phyloP scores from a whole-genome alignment of 2,888 invertebrate genomes.

The Aphrophora alni region DNA sequence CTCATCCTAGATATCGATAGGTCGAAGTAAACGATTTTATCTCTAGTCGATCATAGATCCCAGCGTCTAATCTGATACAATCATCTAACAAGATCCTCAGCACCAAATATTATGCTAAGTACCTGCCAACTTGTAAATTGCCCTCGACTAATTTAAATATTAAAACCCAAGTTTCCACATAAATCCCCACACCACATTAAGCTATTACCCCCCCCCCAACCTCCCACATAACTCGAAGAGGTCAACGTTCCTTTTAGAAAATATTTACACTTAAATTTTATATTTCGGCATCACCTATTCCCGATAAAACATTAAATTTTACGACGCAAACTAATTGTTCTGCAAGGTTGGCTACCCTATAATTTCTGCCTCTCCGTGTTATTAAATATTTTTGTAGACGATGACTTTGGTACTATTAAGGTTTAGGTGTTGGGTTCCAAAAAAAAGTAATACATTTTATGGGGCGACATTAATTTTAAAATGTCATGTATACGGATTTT shows the following conservation, averaged over 20 bases:
- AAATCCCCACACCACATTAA: neutral
- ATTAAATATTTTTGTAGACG: neutral
- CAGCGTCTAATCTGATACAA: neutral
- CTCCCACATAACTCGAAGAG: too few relatives aligned
- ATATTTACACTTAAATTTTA: neutral
- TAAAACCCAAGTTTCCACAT: neutral
- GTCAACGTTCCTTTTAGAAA: neutral
- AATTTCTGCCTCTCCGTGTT: neutral
- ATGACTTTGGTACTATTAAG: neutral
- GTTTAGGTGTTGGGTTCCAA: neutral
- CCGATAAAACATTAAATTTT: neutral
- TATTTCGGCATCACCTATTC: neutral
- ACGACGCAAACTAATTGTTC: neutral
- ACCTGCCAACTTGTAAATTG: conserved; percentile 1
- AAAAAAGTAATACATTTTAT: too few relatives aligned
- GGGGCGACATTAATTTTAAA: too few relatives aligned
- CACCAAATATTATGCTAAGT: neutral
- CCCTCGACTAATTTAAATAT: neutral
- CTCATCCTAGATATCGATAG: neutral
- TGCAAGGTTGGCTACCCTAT: neutral
- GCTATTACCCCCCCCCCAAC: neutral
- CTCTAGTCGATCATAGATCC: neutral
- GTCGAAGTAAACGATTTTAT: neutral
- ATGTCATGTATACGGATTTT: too few relatives aligned
- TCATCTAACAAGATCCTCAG: neutral